Base-by-base conservation (phyloP, 1,140 invertebrate genomes). In the Zophobas atratus region DNA sequence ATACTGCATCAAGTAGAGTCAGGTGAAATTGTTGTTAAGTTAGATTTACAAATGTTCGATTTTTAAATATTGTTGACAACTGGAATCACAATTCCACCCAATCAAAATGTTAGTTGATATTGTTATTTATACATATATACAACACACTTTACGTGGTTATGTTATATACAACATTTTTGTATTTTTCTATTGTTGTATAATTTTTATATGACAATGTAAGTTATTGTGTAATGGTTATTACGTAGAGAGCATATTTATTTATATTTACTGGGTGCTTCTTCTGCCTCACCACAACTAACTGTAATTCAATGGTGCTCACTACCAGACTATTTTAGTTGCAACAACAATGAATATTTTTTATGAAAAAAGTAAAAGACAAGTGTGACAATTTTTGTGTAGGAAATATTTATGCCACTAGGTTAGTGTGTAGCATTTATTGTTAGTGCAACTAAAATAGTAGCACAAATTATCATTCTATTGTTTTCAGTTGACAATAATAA, bases 31-130 rank as follows among this genome's bases (percentile, higher is more conserved):
- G 85, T 91, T 34, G 87, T 95, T 33, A 95, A 95, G 85, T 86
- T 95, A 49, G 93, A 95, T 85, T 87, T 95, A 49, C 92, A 93
- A 80, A 85, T 95, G 32, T 95, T 94, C 87, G 87, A 89, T 51
- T 83, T 81, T 79, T 83, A 82, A 78, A 74, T 56, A 39, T 63
- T 75, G 55, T 75, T 75, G 55, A 55, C 56, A 56, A n/a, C 56
- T 56, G 39, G 33, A 73, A 33, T 43, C 43, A n/a, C 60, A 43
- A 67, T 43, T 67, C 60, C 60, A 67, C 38, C 60, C 60, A 67
- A 67, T 67, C 60, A 67, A 67, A 67, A 33, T 41, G 60, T 43
- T 67, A 67, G 60, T 67, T 67, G 60, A 67, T 67, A 67, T 67
- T 67, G 60, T 67, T 67, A 48, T 46, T 67, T 67, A 67, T 67